A percentile compares a stretch with the other conserved stretches of the same genome.
Conservation (phyloP, 2,797 vertebrate genomes). For the Dryobates pubescens region DNA sequence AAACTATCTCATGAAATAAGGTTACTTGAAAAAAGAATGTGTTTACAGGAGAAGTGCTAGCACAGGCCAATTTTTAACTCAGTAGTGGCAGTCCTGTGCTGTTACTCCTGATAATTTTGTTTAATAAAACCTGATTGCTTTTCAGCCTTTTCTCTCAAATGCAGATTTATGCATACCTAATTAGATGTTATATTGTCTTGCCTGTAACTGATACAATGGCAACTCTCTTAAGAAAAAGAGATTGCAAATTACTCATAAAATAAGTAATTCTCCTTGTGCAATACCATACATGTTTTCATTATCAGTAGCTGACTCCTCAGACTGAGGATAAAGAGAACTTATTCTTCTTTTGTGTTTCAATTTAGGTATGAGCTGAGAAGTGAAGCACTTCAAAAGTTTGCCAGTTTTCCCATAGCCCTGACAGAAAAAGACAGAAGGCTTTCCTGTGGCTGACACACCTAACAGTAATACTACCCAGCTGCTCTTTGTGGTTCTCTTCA, state of each 20-base stretch:
- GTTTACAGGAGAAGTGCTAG: neutral
- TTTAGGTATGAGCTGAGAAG: neutral
- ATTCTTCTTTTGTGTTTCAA: neutral
- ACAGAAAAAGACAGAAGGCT: neutral
- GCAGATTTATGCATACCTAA: neutral
- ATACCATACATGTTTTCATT: neutral
- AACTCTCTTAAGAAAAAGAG: neutral
- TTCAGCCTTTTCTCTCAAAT: neutral
- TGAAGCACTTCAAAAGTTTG: neutral
- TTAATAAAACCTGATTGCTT: neutral
- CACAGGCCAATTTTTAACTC: neutral
- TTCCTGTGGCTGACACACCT: slow-evolving; percentile 4
- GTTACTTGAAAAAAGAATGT: neutral
- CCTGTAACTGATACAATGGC: neutral
- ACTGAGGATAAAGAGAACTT: neutral
- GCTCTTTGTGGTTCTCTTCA: neutral
- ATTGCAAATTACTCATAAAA: neutral
- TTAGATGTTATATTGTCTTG: neutral
- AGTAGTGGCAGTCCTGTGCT: neutral
- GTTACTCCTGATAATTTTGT: neutral
- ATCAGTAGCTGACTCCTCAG: neutral
- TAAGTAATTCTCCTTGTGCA: neutral
- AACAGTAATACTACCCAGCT: neutral
- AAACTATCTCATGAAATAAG: neutral
- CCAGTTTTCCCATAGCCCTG: neutral